Base-by-base conservation (phyloP, 2,888 invertebrate species). In the Nectonema munidae region DNA sequence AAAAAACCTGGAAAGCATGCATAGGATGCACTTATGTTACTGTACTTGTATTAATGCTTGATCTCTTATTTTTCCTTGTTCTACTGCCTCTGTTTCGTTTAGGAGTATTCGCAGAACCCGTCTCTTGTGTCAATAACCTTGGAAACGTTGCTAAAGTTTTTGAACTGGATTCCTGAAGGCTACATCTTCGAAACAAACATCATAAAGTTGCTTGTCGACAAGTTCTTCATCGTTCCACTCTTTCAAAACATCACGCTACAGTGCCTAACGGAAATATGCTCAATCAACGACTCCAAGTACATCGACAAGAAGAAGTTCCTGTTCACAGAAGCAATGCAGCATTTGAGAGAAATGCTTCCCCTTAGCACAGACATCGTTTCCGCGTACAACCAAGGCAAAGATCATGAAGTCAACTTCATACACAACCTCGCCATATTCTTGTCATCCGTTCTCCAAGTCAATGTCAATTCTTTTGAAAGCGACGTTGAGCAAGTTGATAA, bases 91-190 rank as follows among this genome's bases (percentile, higher is more conserved):
- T 39, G 45, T 39, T 39, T 41, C 42, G 50, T 52, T 16, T 47
- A 64, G 63, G 83, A 89, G 52, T 81, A 76, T 57, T 89, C 89
- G 11, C 76, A 81, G 59, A 89, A 86, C 63, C 79, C 83, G 35
- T 72, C 76, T 30, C 63, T 95, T 42, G 83, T 99, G 40, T 76
- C 75, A 49, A 72, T 81, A 3, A 99, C 89, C 1, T 63, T 95
- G 45, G 81, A 89, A 54, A 99, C 95, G 2, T 62, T 95, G 40
- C 61, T 95, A 46, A 66, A 81, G 53, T 95, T 99, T 62, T 64
- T 99, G 29, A 89, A 86, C 54, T 95, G 95, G 95, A 89, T 99
- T 51, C 95, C 95, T n/a, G 64, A 95, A 43, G 95, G 95, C 9
- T 95, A 95, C 56, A 89, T 99, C 54, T 99, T 95, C 62, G 89